Conservation (phyloP, 2,888 invertebrate species). For the Luperina testacea region DNA sequence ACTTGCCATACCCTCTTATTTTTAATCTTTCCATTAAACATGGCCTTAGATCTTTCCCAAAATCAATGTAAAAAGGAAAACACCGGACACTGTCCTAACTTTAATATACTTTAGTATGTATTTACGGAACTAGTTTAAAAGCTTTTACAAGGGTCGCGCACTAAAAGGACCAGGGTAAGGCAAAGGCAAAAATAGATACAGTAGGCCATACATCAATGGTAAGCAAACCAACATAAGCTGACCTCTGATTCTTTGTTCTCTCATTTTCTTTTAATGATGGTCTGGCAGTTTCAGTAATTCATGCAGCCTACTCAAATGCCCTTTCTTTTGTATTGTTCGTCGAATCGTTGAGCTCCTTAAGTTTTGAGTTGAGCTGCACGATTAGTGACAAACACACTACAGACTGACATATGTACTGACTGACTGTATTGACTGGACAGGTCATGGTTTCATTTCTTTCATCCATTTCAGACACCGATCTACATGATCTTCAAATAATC, state of each 20-base stretch:
- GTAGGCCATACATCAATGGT: neutral
- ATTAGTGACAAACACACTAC: no score
- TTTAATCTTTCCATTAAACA: neutral
- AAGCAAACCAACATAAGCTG: neutral
- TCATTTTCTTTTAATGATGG: neutral
- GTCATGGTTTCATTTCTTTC: no score
- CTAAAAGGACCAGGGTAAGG: neutral
- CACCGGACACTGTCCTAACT: neutral
- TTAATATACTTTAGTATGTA: neutral
- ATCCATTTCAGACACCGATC: no score
- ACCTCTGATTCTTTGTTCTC: neutral
- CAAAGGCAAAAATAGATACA: neutral
- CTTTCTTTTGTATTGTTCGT: no score
- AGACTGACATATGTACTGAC: no score
- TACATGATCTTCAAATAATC: no score
- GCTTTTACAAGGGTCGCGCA: neutral
- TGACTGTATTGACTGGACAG: no score
- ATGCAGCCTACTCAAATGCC: no score
- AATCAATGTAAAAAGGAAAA: neutral
- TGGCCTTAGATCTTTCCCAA: neutral
- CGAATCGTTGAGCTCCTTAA: no score
- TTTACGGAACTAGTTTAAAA: constrained; percentile 1
- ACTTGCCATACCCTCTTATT: no score
- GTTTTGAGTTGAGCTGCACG: no score
- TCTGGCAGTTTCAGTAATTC: neutral